These are phyloP conservation scores for Dioctria linearis DNA, from an alignment of 2,888 invertebrate species.

Conservation along the genomic window DNA sequence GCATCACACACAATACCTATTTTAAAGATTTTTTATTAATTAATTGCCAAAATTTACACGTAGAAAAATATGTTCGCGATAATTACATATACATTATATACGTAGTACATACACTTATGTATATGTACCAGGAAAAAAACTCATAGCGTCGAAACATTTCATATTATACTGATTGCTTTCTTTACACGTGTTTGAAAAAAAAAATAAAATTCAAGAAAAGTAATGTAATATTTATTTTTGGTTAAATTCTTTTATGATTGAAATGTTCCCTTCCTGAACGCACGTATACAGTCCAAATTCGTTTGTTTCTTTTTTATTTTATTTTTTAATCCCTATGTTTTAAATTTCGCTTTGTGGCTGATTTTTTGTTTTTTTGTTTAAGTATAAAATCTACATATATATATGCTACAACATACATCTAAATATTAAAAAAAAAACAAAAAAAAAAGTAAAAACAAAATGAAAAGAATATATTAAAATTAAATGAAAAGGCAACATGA, in stretches of 20 bases:
- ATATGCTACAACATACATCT: conserved; percentile 22
- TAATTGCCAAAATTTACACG: conserved; percentile 29
- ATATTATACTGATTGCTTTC: conserved; percentile 35
- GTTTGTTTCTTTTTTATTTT: neutral
- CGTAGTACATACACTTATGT: too few relatives aligned
- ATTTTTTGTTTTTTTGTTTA: conserved; percentile 1
- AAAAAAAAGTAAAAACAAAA: neutral
- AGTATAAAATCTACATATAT: conserved; percentile 12
- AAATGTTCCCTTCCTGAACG: conserved; percentile 29
- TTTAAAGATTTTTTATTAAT: conserved; percentile 1
- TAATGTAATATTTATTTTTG: neutral
- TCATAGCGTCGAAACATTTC: conserved; percentile 43
- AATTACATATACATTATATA: neutral
- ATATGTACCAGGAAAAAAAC: conserved; percentile 39
- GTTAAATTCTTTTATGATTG: conserved; percentile 17
- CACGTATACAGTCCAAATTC: conserved; percentile 51
- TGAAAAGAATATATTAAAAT: conserved; percentile 4
- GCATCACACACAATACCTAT: conserved; percentile 18
- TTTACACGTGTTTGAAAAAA: conserved; percentile 39
- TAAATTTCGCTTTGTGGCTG: conserved; percentile 53
- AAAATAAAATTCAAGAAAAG: neutral
- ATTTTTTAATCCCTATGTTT: neutral
- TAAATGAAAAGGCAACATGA: conserved; percentile 27
- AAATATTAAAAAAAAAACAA: neutral
- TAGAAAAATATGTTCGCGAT: conserved; percentile 34